phyloP scores from a whole-genome alignment of 2,113 vertebrate genomes.

The Oreochromis spilurus region DNA sequence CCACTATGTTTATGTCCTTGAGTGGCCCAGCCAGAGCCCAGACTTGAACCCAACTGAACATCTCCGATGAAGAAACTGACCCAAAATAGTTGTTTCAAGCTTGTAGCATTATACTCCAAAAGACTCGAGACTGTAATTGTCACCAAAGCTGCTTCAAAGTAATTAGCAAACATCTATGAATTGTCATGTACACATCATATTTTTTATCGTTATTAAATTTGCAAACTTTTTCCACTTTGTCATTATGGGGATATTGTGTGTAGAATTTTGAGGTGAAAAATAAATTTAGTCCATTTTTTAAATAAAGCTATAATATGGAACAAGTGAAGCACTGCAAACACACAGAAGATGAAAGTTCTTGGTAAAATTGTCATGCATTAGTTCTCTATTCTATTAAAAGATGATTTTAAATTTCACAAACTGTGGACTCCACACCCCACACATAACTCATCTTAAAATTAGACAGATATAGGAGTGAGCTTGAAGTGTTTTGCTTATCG shows the following conservation, averaged over 20 bases:
- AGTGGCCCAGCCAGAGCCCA: neutral
- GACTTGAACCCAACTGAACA: neutral
- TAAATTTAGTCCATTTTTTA: neutral
- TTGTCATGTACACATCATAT: neutral
- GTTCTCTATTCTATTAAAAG: neutral
- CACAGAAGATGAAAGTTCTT: neutral
- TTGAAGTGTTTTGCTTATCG: neutral
- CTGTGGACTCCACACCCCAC: neutral
- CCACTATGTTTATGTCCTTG: neutral
- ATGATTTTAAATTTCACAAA: neutral
- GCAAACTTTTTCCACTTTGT: neutral
- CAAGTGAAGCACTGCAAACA: neutral
- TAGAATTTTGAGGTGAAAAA: neutral
- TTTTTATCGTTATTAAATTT: neutral
- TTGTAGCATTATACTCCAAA: neutral
- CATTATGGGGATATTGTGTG: neutral
- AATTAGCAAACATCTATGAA: neutral
- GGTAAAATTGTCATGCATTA: neutral
- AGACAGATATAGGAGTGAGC: neutral
- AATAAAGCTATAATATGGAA: neutral
- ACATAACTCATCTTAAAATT: neutral
- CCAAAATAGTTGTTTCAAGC: neutral
- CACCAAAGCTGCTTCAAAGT: neutral
- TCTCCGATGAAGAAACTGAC: neutral
- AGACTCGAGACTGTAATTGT: neutral